These are phyloP conservation scores for Tenthredo livida DNA, from an alignment of 2,888 invertebrate species.

Conservation along the genomic window DNA sequence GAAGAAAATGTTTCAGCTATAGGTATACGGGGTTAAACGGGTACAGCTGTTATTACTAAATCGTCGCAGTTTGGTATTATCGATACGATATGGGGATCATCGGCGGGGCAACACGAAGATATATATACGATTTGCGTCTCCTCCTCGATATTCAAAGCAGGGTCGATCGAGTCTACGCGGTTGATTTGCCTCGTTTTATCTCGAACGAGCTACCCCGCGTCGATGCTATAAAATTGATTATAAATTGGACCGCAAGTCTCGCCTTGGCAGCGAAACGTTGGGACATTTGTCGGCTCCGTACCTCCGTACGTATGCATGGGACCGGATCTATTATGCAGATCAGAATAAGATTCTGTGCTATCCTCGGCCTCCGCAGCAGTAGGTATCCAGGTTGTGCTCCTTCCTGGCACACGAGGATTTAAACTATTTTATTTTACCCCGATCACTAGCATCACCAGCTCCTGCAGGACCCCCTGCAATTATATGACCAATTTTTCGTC, in stretches of 20 bases:
- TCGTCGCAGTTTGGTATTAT: constrained; percentile 14
- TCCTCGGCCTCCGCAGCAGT: neutral
- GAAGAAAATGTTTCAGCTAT: neutral
- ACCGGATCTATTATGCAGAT: constrained; percentile 55
- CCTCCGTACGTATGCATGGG: constrained; percentile 49
- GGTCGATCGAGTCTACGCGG: constrained; percentile 42
- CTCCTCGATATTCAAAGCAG: constrained; percentile 44
- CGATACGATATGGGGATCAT: neutral
- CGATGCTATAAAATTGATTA: constrained; percentile 54
- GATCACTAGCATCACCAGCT: neutral
- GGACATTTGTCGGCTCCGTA: constrained; percentile 51
- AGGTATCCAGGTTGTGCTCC: neutral
- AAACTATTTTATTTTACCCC: no score
- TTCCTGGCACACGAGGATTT: neutral
- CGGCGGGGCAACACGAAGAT: neutral
- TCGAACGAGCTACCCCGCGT: constrained; percentile 38
- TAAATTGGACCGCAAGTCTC: constrained; percentile 50
- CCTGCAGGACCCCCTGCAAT: neutral
- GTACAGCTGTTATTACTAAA: neutral
- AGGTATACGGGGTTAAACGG: neutral
- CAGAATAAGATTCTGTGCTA: constrained; percentile 40
- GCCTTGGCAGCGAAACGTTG: constrained; percentile 51
- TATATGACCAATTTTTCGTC: neutral
- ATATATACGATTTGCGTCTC: constrained; percentile 13
- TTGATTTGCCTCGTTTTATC: constrained; percentile 52